phyloP scores from a whole-genome alignment of 2,888 invertebrate species.

The Spilarctia lutea region DNA sequence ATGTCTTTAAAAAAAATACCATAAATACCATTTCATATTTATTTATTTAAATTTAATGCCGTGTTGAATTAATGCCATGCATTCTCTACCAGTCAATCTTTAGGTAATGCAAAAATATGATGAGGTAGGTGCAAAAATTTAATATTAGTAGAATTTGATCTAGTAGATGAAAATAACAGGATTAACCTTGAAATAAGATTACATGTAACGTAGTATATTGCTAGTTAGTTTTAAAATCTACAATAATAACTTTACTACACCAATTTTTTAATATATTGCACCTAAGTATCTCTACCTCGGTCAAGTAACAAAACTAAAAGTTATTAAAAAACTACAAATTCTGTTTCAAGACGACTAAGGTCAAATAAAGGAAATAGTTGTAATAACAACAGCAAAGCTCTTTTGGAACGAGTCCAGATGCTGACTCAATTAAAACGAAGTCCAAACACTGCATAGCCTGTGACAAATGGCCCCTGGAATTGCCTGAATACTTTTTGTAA shows the following conservation, averaged over 20 bases:
- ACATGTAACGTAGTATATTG: too few species aligned
- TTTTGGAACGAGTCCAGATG: constrained; percentile 19
- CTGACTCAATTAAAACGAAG: constrained; percentile 19
- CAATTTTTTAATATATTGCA: not conserved
- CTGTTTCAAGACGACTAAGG: constrained; percentile 4
- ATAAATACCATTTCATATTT: too few species aligned
- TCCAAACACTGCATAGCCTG: constrained; percentile 15
- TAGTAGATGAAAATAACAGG: too few species aligned
- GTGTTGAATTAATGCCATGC: too few species aligned
- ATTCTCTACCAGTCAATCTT: too few species aligned
- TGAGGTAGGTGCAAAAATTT: too few species aligned
- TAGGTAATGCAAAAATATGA: too few species aligned
- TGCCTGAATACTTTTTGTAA: constrained; percentile 8
- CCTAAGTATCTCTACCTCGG: not conserved
- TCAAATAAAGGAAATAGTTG: constrained; percentile 10
- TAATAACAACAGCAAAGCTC: constrained; percentile 13
- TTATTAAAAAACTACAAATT: not conserved
- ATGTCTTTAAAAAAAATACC: too few species aligned
- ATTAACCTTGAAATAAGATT: too few species aligned
- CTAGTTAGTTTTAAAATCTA: too few species aligned
- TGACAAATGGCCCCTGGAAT: constrained; percentile 12
- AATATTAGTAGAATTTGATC: too few species aligned
- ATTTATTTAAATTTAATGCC: too few species aligned
- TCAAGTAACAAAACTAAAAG: not conserved
- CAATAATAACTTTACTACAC: not conserved